Conservation (phyloP, 2,113 vertebrate species). For the Meles meles region DNA sequence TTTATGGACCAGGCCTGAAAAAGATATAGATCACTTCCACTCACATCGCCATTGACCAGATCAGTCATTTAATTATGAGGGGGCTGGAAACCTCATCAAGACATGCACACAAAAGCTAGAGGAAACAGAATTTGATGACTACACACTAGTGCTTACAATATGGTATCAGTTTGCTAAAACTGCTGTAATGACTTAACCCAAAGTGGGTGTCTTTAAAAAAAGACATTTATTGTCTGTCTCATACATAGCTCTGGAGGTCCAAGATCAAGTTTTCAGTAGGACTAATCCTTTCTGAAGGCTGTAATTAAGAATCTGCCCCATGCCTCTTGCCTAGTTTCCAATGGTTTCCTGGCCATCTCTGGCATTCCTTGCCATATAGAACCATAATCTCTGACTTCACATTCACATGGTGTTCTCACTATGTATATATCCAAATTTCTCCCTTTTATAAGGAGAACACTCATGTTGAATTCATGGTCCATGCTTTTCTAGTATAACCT, state of each 20-base stretch:
- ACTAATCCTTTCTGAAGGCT: neutral
- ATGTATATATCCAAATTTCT: neutral
- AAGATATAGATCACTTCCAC: neutral
- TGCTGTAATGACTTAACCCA: neutral
- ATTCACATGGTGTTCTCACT: neutral
- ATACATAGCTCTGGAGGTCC: neutral
- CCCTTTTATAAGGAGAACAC: neutral
- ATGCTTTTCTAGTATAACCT: neutral
- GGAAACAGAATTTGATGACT: neutral
- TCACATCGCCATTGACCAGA: too few relatives aligned
- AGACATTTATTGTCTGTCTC: neutral
- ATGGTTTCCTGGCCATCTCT: neutral
- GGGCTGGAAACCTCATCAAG: neutral
- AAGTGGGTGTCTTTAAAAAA: neutral
- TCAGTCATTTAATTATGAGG: neutral
- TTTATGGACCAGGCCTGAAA: neutral
- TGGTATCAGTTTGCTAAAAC: neutral
- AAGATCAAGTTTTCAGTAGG: neutral
- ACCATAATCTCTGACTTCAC: neutral
- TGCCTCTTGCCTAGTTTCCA: neutral
- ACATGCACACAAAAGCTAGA: neutral
- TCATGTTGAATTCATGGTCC: neutral
- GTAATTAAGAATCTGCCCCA: neutral
- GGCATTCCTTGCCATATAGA: neutral
- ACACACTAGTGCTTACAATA: neutral